phyloP scores from a whole-genome alignment of 2,888 invertebrate species.

The Plutella xylostella region DNA sequence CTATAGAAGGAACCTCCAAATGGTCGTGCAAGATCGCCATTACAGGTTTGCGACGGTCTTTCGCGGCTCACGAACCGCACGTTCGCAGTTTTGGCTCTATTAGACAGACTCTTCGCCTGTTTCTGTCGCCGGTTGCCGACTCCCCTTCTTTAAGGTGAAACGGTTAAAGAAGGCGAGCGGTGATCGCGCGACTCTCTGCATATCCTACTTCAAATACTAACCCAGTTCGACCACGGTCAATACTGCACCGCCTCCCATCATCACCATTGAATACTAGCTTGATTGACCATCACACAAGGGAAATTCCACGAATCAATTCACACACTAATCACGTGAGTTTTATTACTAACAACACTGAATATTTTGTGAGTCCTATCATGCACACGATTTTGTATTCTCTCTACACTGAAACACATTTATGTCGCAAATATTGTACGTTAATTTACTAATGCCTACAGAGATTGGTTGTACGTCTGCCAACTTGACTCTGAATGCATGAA shows the following conservation, averaged over 20 bases:
- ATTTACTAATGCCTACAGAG: not conserved
- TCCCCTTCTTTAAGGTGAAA: conserved; percentile 20
- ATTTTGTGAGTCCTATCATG: conserved; percentile 21
- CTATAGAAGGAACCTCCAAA: conserved; percentile 98
- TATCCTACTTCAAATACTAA: conserved; percentile 52
- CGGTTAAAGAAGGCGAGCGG: conserved; percentile 33
- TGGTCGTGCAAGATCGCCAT: conserved; percentile 99
- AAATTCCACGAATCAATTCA: conserved; percentile 61
- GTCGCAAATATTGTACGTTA: conserved; percentile 1
- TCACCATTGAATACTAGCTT: conserved; percentile 51
- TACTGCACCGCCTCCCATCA: conserved; percentile 62
- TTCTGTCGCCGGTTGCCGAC: conserved; percentile 57
- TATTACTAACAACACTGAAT: not conserved
- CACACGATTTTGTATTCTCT: conserved; percentile 32
- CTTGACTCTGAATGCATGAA: conserved; percentile 55
- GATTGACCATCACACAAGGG: conserved; percentile 47
- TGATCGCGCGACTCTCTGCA: conserved; percentile 50
- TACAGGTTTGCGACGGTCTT: conserved; percentile 86
- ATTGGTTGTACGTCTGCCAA: conserved; percentile 34
- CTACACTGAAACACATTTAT: conserved; percentile 27
- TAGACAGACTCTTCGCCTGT: conserved; percentile 63
- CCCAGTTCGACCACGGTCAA: conserved; percentile 55
- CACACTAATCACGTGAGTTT: conserved; percentile 1
- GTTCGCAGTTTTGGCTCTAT: conserved; percentile 66
- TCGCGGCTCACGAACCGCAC: conserved; percentile 64